Percentiles rank a stretch among this genome's conserved stretches.
These are phyloP conservation scores for Hemistola chrysoprasaria DNA, from an alignment of 2,888 invertebrate genomes.

Conservation along the genomic window DNA sequence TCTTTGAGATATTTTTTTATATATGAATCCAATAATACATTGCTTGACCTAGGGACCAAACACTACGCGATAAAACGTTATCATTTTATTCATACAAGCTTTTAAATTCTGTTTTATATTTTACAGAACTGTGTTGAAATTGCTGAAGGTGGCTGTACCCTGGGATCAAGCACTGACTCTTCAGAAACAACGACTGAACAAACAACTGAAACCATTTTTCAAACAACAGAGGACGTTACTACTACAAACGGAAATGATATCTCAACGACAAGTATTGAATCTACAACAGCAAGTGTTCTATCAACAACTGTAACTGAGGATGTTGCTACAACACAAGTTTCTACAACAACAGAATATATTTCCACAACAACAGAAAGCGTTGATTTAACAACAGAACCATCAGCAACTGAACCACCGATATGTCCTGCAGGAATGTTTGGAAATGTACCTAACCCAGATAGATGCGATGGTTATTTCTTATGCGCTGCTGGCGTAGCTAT, in stretches of 20 bases:
- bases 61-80: no score
- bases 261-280: neutral
- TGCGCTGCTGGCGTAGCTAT: slow-evolving; percentile 12
- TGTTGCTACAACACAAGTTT: no score
- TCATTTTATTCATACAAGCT: no score
- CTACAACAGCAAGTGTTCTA: neutral
- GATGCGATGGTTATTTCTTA: slow-evolving; percentile 19
- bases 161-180: neutral
- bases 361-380: neutral
- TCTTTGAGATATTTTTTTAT: no score
- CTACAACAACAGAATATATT: slow-evolving; percentile 1
- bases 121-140: slow-evolving; percentile 28
- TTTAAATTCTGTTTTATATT: slow-evolving; percentile 1
- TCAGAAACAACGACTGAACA: neutral
- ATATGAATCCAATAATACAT: no score
- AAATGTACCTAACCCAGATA: slow-evolving; percentile 14
- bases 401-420: slow-evolving; percentile 2
- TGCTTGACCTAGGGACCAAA: no score
- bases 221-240: neutral
- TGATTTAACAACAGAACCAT: neutral
- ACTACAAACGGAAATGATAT: neutral
- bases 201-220: neutral
- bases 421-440: slow-evolving; percentile 13
- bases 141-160: slow-evolving; percentile 28
- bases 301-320: neutral